These are phyloP conservation scores for Aegotheles bennettii DNA, from an alignment of 2,113 vertebrate species.

Conservation along the genomic window DNA sequence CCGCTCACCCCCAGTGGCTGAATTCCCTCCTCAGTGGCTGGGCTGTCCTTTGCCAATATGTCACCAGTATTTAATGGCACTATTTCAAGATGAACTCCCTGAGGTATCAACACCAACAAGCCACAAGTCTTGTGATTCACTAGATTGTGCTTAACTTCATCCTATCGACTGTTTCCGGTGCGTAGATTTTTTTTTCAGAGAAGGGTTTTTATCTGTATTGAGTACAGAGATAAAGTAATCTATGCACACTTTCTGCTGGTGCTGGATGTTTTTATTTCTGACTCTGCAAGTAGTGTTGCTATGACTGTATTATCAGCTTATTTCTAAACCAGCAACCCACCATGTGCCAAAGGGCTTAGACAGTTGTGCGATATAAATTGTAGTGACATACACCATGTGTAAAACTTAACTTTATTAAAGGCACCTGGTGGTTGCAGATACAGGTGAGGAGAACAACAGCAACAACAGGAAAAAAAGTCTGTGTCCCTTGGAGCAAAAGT, in stretches of 20 bases:
- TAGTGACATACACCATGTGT: neutral
- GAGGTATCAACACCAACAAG: neutral
- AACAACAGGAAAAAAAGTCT: neutral
- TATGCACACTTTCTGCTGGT: conserved; percentile 19
- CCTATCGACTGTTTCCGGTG: conserved; percentile 17
- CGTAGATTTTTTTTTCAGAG: conserved; percentile 2
- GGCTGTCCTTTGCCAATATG: neutral
- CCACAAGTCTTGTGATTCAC: neutral
- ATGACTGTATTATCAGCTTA: neutral
- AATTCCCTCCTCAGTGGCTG: neutral
- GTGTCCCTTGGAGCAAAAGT: neutral
- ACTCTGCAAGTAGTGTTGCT: conserved; percentile 27
- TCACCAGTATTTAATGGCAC: neutral
- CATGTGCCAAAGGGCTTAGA: neutral
- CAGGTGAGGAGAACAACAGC: neutral
- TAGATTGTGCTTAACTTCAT: neutral
- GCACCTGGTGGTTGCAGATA: neutral
- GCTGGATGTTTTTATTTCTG: neutral
- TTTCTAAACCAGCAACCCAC: neutral
- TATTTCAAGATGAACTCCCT: neutral
- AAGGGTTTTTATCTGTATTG: neutral
- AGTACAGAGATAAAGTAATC: conserved; percentile 45
- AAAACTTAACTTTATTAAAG: neutral
- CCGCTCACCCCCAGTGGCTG: neutral
- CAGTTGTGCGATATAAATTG: neutral